Evolutionary conservation across 2,113 vertebrate species (phyloP), one percentile per base, ranked within the genome.

Genomic region (Pica pica): DNA sequence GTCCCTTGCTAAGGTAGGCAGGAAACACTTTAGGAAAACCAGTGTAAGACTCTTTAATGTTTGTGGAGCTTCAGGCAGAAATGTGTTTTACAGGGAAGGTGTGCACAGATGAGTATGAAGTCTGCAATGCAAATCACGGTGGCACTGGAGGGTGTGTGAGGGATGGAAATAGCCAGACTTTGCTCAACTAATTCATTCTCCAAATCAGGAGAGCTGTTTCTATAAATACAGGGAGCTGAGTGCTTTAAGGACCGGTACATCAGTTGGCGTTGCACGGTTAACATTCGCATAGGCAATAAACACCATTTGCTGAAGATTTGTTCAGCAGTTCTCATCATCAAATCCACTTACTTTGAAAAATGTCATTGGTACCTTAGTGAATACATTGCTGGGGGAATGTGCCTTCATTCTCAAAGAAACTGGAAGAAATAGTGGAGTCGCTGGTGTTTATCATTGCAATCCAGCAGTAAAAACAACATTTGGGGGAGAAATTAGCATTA

Each of bases 331-430:
- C 93, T 95, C 81, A 93, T 97, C 91, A 95, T 94, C 80, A 88
- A 67, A 90, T 94, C 88, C 76, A 96, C 91, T 96, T 96, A 93
- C 55, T 95, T 96, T 87, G 87, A 96, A 92, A 96, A 93, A 89
- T 68, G 78, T 81, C 71, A 75, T 96, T 86, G 94, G 88, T 76
- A 87, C 85, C 88, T 91, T 26, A 61, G 53, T 86, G 82, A 94
- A 91, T 63, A 41, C 76, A 70, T 60, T 91, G 69, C 59, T 69
- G 80, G 63, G 44, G 89, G 69, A 95, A 94, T 19, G 65, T 17
- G 53, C 75, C 50, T 93, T 91, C 77, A 2, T 95, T 87, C 64
- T 95, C 90, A 67, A 60, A 95, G 87, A 42, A 84, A 96, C 85
- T 60, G 59, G 85, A 93, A 94, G 85, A 89, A 74, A 93, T 87